phyloP scores from a whole-genome alignment of 2,888 invertebrate genomes.

The Tachystola acroxantha region DNA sequence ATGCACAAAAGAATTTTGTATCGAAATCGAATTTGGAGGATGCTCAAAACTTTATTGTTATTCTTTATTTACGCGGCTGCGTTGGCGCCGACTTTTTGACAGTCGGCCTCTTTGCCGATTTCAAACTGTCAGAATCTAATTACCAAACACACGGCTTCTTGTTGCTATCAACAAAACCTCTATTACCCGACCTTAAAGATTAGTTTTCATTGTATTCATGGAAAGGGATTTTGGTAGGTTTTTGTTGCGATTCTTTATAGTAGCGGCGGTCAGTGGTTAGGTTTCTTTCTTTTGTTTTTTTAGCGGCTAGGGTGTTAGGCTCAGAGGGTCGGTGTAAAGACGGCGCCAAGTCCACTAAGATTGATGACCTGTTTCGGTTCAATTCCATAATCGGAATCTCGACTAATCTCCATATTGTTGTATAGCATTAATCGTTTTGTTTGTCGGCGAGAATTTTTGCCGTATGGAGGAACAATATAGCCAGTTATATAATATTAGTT shows the following conservation, averaged over 20 bases:
- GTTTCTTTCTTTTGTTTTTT: too few species aligned
- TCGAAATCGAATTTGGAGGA: too few species aligned
- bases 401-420: too few species aligned
- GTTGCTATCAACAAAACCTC: conserved; percentile 18
- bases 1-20: too few species aligned
- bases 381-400: conserved; percentile 20
- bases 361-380: conserved; percentile 56
- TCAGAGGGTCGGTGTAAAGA: conserved; percentile 60
- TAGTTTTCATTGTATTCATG: conserved; percentile 18
- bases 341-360: conserved; percentile 58
- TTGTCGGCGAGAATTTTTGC: too few species aligned
- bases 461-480: too few species aligned
- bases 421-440: too few species aligned
- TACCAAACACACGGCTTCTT: conserved; percentile 40
- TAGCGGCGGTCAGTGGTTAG: conserved; percentile 38
- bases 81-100: conserved; percentile 70
- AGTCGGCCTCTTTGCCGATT: conserved; percentile 70
- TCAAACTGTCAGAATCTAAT: conserved; percentile 74
- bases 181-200: conserved; percentile 25
- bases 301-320: conserved; percentile 58
- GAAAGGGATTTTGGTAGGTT: conserved; percentile 28
- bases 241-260: conserved; percentile 65
- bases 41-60: conserved; percentile 45
- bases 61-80: conserved; percentile 55
- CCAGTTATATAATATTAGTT: too few species aligned